Percentiles rank a stretch among this genome's conserved stretches.
Evolutionary conservation across 2,888 invertebrate species (phyloP).

Genomic region (Drosophila pegasa): DNA sequence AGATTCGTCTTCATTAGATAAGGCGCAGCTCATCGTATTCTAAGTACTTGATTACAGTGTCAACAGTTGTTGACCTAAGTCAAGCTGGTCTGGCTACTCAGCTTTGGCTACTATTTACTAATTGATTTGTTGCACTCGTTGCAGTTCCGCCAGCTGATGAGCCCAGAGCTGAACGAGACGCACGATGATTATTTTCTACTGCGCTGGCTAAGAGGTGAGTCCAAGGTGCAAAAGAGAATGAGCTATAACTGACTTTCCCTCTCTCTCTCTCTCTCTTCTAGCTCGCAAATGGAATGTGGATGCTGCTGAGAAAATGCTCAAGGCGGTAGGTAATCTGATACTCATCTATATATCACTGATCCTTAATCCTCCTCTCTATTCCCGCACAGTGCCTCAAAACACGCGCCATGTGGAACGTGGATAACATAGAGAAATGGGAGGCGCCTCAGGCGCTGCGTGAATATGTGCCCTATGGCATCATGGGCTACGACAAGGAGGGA

Average conservation of each 20-base stretch:
- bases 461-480: conserved; percentile 91
- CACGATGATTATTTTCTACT: conserved; percentile 92
- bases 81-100: conserved; percentile 2
- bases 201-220: conserved; percentile 92
- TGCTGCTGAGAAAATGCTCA: conserved; percentile 96
- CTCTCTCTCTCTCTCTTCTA: conserved; percentile 28
- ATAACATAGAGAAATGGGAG: conserved; percentile 89
- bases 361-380: not conserved
- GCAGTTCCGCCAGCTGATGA: conserved; percentile 90
- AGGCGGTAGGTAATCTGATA: conserved; percentile 88
- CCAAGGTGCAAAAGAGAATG: not conserved
- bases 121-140: conserved; percentile 50
- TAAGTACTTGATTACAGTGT: not conserved
- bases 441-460: conserved; percentile 89
- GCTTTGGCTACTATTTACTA: not conserved
- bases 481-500: conserved; percentile 93
- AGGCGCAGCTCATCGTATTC: not conserved
- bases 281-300: conserved; percentile 94
- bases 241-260: not conserved
- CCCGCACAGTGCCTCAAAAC: conserved; percentile 77
- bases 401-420: conserved; percentile 88
- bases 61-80: not conserved
- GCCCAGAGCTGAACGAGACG: conserved; percentile 89
- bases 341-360: not conserved
- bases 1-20: too few relatives aligned